phyloP scores from a whole-genome alignment of 2,888 invertebrate genomes.

The Eilema griseolum region DNA sequence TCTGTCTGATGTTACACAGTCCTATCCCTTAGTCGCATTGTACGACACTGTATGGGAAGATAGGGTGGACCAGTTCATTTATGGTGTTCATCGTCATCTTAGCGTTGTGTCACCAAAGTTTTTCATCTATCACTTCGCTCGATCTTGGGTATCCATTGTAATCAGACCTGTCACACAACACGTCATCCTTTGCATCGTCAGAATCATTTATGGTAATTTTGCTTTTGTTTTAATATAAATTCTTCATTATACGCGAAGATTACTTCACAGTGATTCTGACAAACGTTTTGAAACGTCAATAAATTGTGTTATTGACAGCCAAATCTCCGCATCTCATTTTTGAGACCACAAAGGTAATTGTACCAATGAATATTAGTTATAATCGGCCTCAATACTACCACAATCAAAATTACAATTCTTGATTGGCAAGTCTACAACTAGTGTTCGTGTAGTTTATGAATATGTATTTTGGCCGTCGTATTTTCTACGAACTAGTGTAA shows the following conservation, averaged over 20 bases:
- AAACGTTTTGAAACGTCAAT: slow-evolving; percentile 3
- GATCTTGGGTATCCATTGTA: too few relatives aligned
- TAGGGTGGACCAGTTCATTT: too few relatives aligned
- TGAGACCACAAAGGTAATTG: background rate
- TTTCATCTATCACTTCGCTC: too few relatives aligned
- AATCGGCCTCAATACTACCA: background rate
- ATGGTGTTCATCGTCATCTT: too few relatives aligned
- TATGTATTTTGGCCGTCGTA: background rate
- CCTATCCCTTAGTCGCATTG: too few relatives aligned
- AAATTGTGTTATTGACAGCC: background rate
- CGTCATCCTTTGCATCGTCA: too few relatives aligned
- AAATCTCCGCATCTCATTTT: background rate
- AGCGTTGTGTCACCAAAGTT: too few relatives aligned
- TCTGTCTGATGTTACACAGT: too few relatives aligned
- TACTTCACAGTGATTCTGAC: background rate
- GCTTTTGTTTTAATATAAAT: background rate
- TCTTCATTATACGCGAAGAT: background rate
- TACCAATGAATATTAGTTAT: background rate
- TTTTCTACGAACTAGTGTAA: background rate
- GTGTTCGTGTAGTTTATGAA: background rate
- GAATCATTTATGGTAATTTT: slow-evolving; percentile 1
- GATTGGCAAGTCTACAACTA: slow-evolving; percentile 2
- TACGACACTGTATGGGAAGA: too few relatives aligned
- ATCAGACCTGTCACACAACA: too few relatives aligned
- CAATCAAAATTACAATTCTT: slow-evolving; percentile 2